These are phyloP conservation scores for Drosophila fulvimacula DNA, from an alignment of 2,888 invertebrate species.

Conservation along the genomic window DNA sequence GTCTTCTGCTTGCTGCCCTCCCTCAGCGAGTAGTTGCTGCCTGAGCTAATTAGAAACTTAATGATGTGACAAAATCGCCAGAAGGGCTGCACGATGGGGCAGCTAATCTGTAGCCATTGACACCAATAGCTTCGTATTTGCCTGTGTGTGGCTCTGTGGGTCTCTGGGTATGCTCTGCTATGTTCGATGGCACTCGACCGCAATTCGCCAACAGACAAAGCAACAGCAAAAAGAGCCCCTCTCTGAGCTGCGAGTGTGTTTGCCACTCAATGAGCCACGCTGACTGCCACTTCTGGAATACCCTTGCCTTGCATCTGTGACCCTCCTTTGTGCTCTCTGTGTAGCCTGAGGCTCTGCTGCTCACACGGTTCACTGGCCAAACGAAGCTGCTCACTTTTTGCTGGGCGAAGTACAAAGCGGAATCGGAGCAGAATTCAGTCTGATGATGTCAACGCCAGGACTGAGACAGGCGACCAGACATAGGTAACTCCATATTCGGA, in stretches of 20 bases:
- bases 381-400: constrained; percentile 51
- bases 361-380: constrained; percentile 54
- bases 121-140: constrained; percentile 23
- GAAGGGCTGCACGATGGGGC: constrained; percentile 27
- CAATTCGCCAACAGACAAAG: constrained; percentile 57
- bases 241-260: constrained; percentile 30
- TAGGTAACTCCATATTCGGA: constrained; percentile 16
- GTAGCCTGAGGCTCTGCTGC: constrained; percentile 12
- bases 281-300: constrained; percentile 21
- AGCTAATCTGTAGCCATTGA: constrained; percentile 37
- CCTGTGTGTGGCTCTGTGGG: not conserved
- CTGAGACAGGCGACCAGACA: constrained; percentile 1
- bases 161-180: constrained; percentile 20
- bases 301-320: not conserved
- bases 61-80: constrained; percentile 64
- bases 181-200: constrained; percentile 70
- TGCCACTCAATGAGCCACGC: constrained; percentile 52
- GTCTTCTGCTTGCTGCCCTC: not conserved
- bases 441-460: constrained; percentile 31
- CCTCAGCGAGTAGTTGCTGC: constrained; percentile 20
- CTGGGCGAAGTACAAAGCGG: constrained; percentile 37
- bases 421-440: constrained; percentile 10
- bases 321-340: not conserved
- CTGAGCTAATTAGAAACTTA: constrained; percentile 62
- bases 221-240: constrained; percentile 29